These are phyloP conservation scores for Argyrosomus japonicus DNA, from an alignment of 2,113 vertebrate species.

Conservation along the genomic window DNA sequence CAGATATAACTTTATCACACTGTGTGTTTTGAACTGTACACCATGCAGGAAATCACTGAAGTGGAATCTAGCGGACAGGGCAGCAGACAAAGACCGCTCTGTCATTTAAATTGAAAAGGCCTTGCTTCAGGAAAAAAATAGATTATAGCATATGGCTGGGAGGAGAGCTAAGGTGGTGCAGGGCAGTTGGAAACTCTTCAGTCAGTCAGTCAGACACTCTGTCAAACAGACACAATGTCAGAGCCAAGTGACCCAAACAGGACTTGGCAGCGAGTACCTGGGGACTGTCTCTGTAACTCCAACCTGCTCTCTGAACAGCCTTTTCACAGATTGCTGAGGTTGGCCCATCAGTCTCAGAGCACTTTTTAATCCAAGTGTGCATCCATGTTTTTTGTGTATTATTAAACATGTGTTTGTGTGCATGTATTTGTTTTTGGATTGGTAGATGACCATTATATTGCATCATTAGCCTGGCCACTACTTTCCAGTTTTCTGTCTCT, in stretches of 20 bases:
- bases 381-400: not conserved
- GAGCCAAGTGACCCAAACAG: conserved; percentile 63
- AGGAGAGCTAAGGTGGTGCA: conserved; percentile 44
- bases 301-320: conserved; percentile 23
- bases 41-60: not conserved
- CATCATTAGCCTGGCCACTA: conserved; percentile 56
- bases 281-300: conserved; percentile 44
- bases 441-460: conserved; percentile 62
- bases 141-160: conserved; percentile 42
- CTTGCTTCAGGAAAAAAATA: not conserved
- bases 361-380: not conserved
- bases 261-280: conserved; percentile 58
- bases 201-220: conserved; percentile 47
- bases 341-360: not conserved
- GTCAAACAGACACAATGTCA: conserved; percentile 38
- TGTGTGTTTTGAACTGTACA: too few species aligned
- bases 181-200: conserved; percentile 53
- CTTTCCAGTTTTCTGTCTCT: conserved; percentile 59
- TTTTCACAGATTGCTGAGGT: not conserved
- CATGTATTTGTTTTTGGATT: conserved; percentile 61
- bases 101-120: not conserved
- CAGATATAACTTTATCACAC: not conserved
- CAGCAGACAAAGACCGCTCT: not conserved
- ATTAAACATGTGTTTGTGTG: conserved; percentile 10
- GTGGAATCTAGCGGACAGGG: not conserved